Evolutionary conservation across 2,797 vertebrate species (phyloP).

Genomic region (Botia kubotai): DNA sequence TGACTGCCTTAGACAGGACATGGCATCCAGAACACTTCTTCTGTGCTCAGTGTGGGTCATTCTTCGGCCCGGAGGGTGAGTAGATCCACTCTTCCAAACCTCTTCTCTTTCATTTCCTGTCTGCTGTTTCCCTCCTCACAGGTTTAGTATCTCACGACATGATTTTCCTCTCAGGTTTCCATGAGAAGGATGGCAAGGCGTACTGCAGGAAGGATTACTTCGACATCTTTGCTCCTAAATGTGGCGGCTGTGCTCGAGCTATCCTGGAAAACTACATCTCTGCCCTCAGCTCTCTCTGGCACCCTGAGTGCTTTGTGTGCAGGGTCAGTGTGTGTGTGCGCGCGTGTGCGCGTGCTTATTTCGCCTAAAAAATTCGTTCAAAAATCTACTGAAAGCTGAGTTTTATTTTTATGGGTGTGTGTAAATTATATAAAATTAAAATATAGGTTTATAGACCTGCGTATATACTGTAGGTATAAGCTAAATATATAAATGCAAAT

Average conservation of each 20-base stretch:
- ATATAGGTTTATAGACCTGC: too few species aligned
- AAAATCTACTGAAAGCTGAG: too few species aligned
- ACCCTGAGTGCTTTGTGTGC: conserved; percentile 98
- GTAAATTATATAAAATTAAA: too few species aligned
- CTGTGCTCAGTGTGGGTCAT: conserved; percentile 97
- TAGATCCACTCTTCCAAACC: background rate
- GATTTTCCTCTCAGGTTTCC: conserved; percentile 82
- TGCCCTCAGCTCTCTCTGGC: conserved; percentile 95
- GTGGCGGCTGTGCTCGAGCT: conserved; percentile 93
- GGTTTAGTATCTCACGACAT: background rate
- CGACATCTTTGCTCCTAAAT: conserved; percentile 98
- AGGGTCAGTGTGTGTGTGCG: conserved; percentile 81
- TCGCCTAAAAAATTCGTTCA: too few species aligned
- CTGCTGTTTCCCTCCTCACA: background rate
- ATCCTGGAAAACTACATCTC: conserved; percentile 99
- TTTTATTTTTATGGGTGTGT: too few species aligned
- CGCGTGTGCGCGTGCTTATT: too few species aligned
- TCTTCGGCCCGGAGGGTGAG: conserved; percentile 95
- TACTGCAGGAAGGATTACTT: conserved; percentile 99
- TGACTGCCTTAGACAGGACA: conserved; percentile 94
- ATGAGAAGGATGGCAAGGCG: conserved; percentile 97
- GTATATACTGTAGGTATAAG: too few species aligned
- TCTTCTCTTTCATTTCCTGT: conserved; percentile 4
- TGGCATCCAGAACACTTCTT: conserved; percentile 99
- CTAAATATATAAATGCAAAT: too few species aligned